phyloP scores from a whole-genome alignment of 2,888 invertebrate species.

The Andrena camellia region DNA sequence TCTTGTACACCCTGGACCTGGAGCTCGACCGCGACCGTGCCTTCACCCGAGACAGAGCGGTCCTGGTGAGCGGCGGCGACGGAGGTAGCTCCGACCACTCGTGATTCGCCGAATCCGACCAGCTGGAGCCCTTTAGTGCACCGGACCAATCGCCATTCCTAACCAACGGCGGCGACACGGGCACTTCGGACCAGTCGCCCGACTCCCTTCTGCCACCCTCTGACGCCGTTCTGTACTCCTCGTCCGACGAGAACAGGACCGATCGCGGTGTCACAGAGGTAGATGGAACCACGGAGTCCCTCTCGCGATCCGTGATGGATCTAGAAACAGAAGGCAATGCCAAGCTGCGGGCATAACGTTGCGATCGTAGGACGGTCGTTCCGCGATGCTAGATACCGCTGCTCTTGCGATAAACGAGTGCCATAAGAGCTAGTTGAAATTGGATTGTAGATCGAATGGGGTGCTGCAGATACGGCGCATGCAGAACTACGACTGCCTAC shows the following conservation, averaged over 20 bases:
- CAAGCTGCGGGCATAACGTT: background rate
- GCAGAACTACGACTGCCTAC: no score
- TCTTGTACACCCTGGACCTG: slow-evolving; percentile 87
- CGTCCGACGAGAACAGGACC: slow-evolving; percentile 93
- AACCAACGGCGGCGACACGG: slow-evolving; percentile 86
- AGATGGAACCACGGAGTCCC: slow-evolving; percentile 86
- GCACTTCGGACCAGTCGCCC: slow-evolving; percentile 93
- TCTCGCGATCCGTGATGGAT: slow-evolving; percentile 79
- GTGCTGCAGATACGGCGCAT: no score
- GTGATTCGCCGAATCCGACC: slow-evolving; percentile 79
- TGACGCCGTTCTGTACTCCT: slow-evolving; percentile 94
- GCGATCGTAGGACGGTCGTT: no score
- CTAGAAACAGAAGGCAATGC: slow-evolving; percentile 39
- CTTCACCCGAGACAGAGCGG: slow-evolving; percentile 88
- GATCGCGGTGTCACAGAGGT: slow-evolving; percentile 89
- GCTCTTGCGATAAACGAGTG: background rate
- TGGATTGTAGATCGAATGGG: no score
- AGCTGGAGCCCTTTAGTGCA: slow-evolving; percentile 74
- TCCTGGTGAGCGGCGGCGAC: slow-evolving; percentile 88
- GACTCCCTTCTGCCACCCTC: slow-evolving; percentile 93
- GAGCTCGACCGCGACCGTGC: slow-evolving; percentile 87
- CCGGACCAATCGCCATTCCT: slow-evolving; percentile 79
- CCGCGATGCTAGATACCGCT: background rate
- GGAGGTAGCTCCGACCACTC: slow-evolving; percentile 87
- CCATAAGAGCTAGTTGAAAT: no score